Conservation (phyloP, 2,797 vertebrate species). For the Choloepus didactylus region DNA sequence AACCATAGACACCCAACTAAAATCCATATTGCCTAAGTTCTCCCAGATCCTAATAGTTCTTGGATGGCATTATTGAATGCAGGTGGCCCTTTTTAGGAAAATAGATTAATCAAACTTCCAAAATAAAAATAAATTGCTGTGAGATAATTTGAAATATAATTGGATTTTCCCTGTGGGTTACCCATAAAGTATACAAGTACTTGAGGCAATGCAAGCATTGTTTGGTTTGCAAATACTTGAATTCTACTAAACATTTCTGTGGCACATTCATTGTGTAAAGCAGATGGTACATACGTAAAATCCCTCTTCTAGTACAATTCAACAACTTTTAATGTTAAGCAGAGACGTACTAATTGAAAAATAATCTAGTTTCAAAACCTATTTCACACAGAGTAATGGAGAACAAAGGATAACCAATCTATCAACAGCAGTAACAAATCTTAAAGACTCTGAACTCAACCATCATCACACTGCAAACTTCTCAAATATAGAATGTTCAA, state of each 20-base stretch:
- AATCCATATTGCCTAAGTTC: not conserved
- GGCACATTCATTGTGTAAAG: conserved; percentile 35
- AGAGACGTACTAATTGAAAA: not conserved
- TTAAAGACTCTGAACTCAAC: not conserved
- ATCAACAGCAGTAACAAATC: not conserved
- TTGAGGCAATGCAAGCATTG: not conserved
- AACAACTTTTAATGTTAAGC: conserved; percentile 1
- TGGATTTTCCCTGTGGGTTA: not conserved
- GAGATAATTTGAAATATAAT: not conserved
- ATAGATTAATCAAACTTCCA: conserved; percentile 34
- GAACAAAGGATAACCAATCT: conserved; percentile 35
- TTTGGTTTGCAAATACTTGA: conserved; percentile 49
- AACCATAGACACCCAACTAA: conserved; percentile 8
- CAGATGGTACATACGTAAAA: conserved; percentile 33
- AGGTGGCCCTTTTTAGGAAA: conserved; percentile 51
- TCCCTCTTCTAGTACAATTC: not conserved
- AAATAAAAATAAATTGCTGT: not conserved
- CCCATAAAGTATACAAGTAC: not conserved
- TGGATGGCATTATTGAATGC: conserved; percentile 35
- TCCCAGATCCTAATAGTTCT: not conserved
- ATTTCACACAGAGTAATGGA: conserved; percentile 9
- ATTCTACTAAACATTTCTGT: conserved; percentile 31
- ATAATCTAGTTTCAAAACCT: not conserved
- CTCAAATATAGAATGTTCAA: not conserved
- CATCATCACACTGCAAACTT: not conserved